Evolutionary conservation across 2,888 invertebrate species (phyloP), one percentile per base, ranked within the genome.

Genomic region (Campopleginae sp.): DNA sequence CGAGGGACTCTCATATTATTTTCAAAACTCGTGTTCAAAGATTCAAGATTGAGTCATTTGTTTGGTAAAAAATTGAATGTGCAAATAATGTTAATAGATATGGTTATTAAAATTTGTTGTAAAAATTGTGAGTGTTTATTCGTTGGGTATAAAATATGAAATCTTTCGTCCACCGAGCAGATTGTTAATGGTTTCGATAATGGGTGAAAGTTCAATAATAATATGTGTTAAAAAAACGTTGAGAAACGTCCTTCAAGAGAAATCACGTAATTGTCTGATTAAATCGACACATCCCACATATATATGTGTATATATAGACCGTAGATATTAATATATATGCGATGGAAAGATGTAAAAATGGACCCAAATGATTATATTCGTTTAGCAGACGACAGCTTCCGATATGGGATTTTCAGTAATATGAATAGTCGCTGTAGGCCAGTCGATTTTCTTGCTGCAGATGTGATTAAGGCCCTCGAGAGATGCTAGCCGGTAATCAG

Each of bases 401-500:
- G 96, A 96, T 94, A 97, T 96, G 78, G 97, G 97, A 93, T 97
- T 97, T 94, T 97, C 97, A 82, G 96, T 97, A 94, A 97, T 97
- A 94, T 96, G 96, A 93, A 97, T 97, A 91, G 96, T 95, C 86
- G 96, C 95, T 90, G 96, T 95, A 90, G 94, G 94, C 91, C 94
- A 94, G 90, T 94, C 94, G 92, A 95, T 91, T 90, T 94, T 92
- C 93, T 93, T 93, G 90, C 92, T 92, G 90, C 93, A 93, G 88
- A 93, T 91, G 87, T 93, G 92, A 88, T 93, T 94, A 90, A 95
- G 94, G 92, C 95, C 95, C 89, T 95, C 95, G 91, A 95, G 93
- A 82, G 95, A 95, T 89, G 95, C 94, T 89, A 96, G 95, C 88
- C 96, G 95, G 94, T 95, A 96, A 92, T 95, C 94, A 87, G 95